Evolutionary conservation across 2,113 vertebrate species (phyloP), one percentile per base, ranked within the genome.

Genomic region (mouse (Mus musculus)): DNA sequence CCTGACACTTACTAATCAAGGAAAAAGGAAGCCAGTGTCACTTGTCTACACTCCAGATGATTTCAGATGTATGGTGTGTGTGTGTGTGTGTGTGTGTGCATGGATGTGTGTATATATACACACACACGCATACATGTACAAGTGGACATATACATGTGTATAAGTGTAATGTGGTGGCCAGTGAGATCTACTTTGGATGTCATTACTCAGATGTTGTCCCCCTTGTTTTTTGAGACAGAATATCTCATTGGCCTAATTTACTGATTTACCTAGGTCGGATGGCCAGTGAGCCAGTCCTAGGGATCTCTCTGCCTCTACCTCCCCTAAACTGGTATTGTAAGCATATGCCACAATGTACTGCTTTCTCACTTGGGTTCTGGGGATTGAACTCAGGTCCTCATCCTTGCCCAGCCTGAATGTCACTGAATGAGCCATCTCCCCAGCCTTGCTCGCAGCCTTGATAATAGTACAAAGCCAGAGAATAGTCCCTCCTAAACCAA

Each of bases 51-150:
- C 24, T 82, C 73, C 65, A 1, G 42, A 87, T 67, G 16, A 81
- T 56, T 93, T 93, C 16, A 56, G 5, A 14, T 86, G 17, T 86
- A 52, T 42, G 42, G 14, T 54, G 28, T 54, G 8, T 54, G 30
- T 19, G 3, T 54, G 28, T 54, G 49, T 63, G 22, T 61, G 5
- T 26, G 20, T 61, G 5, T 85, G 4, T 85, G 3, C 33, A 3
- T 16, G 3, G 14, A 3, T 56, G 4, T 12, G 0, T 80, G 77
- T 20, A 5, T 14, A 5, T 28, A 1, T 26, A 1, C 46, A 22
- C 4, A 11, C 24, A 3, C 54, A 30, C 33, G 6, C 13, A 13
- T n/a, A 36, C 39, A 42, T 42, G 59, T 84, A 7, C 12, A 81
- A 59, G 36, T 7, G 54, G 5, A n/a, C 54, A n/a, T 56, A 80